A percentile compares a stretch with the other conserved stretches of the same genome.
Conservation (phyloP, 2,113 vertebrate genomes). For the Platichthys flesus region DNA sequence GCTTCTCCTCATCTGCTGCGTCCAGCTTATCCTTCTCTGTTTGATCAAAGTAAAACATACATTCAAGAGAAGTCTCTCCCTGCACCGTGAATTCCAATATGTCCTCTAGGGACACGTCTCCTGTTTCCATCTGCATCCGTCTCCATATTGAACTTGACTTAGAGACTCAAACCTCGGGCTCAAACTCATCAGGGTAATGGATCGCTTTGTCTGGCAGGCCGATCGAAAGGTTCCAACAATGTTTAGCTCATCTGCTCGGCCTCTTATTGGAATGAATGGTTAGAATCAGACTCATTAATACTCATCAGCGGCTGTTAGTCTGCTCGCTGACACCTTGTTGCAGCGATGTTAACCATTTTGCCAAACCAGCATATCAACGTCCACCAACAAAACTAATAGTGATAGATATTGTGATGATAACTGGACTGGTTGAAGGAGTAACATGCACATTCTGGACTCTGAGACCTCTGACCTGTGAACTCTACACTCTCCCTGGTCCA, state of each 20-base stretch:
- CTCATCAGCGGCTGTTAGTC: not conserved
- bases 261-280: constrained; percentile 23
- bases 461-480: constrained; percentile 15
- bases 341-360: not conserved
- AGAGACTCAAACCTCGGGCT: constrained; percentile 22
- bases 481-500: not conserved
- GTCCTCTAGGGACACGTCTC: not conserved
- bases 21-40: not conserved
- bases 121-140: not conserved
- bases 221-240: constrained; percentile 2
- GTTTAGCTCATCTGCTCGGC: constrained; percentile 4
- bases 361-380: not conserved
- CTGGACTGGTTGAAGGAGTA: too few species aligned
- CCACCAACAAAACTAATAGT: fast-evolving
- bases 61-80: not conserved
- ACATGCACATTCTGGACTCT: not conserved
- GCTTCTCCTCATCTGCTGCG: not conserved
- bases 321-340: not conserved
- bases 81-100: not conserved
- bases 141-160: constrained; percentile 16
- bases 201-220: constrained; percentile 14
- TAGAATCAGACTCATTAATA: constrained; percentile 16
- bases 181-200: constrained; percentile 36
- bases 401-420: not conserved
- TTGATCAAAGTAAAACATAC: not conserved